Conservation (phyloP, 2,888 invertebrate species). For the Zygogramma bicolorata region DNA sequence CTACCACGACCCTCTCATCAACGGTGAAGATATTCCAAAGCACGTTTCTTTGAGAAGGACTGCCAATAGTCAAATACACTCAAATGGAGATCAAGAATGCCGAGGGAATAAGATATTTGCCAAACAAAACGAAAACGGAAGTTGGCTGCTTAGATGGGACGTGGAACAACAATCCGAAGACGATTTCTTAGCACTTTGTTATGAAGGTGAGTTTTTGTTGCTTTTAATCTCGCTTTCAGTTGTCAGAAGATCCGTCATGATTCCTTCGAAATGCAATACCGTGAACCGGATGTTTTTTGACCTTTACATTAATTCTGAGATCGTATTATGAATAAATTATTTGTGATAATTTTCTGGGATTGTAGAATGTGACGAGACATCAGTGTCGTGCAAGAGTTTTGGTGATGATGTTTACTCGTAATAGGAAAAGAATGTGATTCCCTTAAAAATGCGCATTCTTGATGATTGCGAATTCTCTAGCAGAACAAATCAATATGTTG, state of each 20-base stretch:
- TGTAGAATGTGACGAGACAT: not conserved
- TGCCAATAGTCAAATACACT: slow-evolving; percentile 35
- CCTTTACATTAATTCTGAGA: slow-evolving; percentile 17
- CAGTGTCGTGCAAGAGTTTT: not conserved
- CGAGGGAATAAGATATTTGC: slow-evolving; percentile 63
- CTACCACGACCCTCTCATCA: not conserved
- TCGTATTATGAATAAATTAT: slow-evolving; percentile 17
- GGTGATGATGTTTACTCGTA: too few species aligned
- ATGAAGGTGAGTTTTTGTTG: slow-evolving; percentile 67
- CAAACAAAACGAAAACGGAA: slow-evolving; percentile 64
- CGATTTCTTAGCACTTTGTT: slow-evolving; percentile 72
- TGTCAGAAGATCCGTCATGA: slow-evolving; percentile 18
- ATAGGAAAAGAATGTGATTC: not conserved
- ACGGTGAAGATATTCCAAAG: slow-evolving; percentile 29
- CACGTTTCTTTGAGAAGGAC: slow-evolving; percentile 50
- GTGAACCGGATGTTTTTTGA: slow-evolving; percentile 21
- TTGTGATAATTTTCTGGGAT: not conserved
- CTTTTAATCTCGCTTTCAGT: not conserved
- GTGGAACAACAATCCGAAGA: slow-evolving; percentile 65
- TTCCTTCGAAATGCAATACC: slow-evolving; percentile 15
- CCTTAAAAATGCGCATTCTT: not conserved
- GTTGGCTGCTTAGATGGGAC: slow-evolving; percentile 67
- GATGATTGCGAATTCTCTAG: too few species aligned
- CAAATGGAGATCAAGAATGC: slow-evolving; percentile 19
- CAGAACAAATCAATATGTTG: too few species aligned